phyloP scores from a whole-genome alignment of 2,797 vertebrate genomes.

The Cygnus olor region DNA sequence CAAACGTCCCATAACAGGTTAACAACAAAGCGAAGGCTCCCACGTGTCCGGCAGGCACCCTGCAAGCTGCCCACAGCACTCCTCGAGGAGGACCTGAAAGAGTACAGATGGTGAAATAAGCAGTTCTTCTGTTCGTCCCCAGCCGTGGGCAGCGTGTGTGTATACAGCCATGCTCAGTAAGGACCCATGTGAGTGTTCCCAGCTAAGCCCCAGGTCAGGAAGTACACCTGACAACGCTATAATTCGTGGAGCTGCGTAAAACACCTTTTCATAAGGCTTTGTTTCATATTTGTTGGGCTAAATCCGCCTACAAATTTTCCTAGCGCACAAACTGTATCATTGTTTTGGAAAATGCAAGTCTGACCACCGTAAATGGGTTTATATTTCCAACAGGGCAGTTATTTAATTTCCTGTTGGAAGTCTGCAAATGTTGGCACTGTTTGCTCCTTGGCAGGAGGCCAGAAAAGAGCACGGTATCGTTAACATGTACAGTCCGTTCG shows the following conservation, averaged over 20 bases:
- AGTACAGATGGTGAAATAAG: neutral
- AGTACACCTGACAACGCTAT: slow-evolving; percentile 30
- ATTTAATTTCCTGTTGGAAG: slow-evolving; percentile 91
- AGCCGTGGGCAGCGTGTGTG: neutral
- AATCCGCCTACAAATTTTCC: slow-evolving; percentile 52
- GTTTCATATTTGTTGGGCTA: slow-evolving; percentile 23
- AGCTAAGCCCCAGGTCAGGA: neutral
- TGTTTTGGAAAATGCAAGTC: slow-evolving; percentile 82
- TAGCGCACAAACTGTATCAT: slow-evolving; percentile 63
- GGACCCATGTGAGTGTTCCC: neutral
- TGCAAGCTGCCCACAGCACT: neutral
- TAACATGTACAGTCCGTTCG: slow-evolving; percentile 63
- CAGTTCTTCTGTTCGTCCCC: neutral
- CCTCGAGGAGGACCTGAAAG: neutral
- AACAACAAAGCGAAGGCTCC: neutral
- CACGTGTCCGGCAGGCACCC: neutral
- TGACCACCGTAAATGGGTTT: slow-evolving; percentile 85
- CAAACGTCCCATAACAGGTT: neutral
- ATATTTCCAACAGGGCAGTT: slow-evolving; percentile 88
- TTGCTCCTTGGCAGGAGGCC: slow-evolving; percentile 77
- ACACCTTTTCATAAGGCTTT: slow-evolving; percentile 40
- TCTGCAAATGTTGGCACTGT: slow-evolving; percentile 86
- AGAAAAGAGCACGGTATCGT: slow-evolving; percentile 77
- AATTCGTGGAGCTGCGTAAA: neutral
- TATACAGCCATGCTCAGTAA: neutral